These are phyloP conservation scores for Tetraodon nigroviridis DNA, from an alignment of 2,113 vertebrate genomes.

Conservation along the genomic window DNA sequence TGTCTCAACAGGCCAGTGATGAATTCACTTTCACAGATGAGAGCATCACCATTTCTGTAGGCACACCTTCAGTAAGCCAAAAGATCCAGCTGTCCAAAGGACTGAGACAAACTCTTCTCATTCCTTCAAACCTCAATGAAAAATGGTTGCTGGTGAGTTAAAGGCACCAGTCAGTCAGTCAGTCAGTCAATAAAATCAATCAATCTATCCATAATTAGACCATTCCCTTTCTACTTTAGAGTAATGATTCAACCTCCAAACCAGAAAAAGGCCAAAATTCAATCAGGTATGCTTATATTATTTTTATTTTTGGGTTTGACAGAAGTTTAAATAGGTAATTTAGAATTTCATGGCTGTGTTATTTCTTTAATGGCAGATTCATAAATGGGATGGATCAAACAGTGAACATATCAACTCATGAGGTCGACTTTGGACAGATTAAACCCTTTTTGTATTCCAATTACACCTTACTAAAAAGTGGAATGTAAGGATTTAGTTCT, in stretches of 20 bases:
- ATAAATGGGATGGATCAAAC: constrained; percentile 68
- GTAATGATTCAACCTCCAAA: constrained; percentile 72
- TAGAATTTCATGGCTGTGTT: neutral
- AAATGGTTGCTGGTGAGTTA: constrained; percentile 60
- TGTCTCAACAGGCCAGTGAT: constrained; percentile 62
- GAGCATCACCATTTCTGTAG: constrained; percentile 22
- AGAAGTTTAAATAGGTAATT: neutral
- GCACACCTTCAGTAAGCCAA: fast-evolving
- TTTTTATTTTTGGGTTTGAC: neutral
- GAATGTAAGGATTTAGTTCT: constrained; percentile 71
- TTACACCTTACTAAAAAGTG: constrained; percentile 66
- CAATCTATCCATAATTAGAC: neutral
- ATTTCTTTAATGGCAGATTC: constrained; percentile 75
- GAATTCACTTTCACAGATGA: constrained; percentile 55
- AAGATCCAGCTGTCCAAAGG: fast-evolving
- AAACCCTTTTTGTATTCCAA: constrained; percentile 43
- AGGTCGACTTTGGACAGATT: constrained; percentile 24
- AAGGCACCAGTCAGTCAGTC: neutral
- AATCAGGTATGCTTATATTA: constrained; percentile 75
- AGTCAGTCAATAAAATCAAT: constrained; percentile 11
- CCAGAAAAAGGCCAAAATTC: constrained; percentile 81
- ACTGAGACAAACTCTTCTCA: constrained; percentile 70
- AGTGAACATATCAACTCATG: constrained; percentile 59
- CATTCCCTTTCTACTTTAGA: constrained; percentile 34
- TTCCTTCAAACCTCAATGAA: neutral